Conservation (phyloP, 2,888 invertebrate genomes). For the Andrena fulva region DNA sequence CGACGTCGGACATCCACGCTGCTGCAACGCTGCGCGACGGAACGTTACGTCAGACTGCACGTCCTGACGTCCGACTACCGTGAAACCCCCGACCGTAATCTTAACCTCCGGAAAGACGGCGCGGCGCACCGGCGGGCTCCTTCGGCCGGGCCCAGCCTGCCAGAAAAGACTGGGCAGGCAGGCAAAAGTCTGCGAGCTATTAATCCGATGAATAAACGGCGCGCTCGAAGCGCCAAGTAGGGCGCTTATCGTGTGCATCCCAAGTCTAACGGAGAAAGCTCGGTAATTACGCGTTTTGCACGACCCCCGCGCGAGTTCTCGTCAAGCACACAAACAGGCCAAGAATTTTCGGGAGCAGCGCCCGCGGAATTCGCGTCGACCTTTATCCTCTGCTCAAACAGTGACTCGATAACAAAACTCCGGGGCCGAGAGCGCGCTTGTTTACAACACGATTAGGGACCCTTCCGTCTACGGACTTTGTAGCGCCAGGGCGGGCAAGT, state of each 20-base stretch:
- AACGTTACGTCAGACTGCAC: slow-evolving; percentile 69
- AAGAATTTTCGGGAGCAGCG: slow-evolving; percentile 20
- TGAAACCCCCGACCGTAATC: slow-evolving; percentile 17
- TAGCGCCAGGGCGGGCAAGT: not conserved
- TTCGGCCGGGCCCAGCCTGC: not conserved
- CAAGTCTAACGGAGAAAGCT: slow-evolving; percentile 12
- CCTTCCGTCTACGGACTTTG: slow-evolving; percentile 5
- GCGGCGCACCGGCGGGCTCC: not conserved
- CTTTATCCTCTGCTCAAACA: slow-evolving; percentile 23
- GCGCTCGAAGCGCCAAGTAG: not conserved
- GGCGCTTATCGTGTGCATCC: slow-evolving; percentile 2
- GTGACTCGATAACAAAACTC: slow-evolving; percentile 18
- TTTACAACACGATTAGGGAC: slow-evolving; percentile 20
- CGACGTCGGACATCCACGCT: slow-evolving; percentile 58
- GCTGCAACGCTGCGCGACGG: slow-evolving; percentile 56
- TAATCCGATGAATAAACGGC: not conserved
- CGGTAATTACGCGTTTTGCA: slow-evolving; percentile 15
- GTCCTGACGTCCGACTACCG: slow-evolving; percentile 31
- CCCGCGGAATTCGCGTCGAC: slow-evolving; percentile 14
- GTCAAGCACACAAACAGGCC: not conserved
- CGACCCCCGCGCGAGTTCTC: slow-evolving; percentile 14
- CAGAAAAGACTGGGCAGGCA: not conserved
- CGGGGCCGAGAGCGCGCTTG: not conserved
- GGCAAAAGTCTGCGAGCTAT: not conserved
- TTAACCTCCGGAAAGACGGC: slow-evolving; percentile 17